Base-by-base conservation (phyloP, 2,888 invertebrate species). In the Hypselothyrea guttata region DNA sequence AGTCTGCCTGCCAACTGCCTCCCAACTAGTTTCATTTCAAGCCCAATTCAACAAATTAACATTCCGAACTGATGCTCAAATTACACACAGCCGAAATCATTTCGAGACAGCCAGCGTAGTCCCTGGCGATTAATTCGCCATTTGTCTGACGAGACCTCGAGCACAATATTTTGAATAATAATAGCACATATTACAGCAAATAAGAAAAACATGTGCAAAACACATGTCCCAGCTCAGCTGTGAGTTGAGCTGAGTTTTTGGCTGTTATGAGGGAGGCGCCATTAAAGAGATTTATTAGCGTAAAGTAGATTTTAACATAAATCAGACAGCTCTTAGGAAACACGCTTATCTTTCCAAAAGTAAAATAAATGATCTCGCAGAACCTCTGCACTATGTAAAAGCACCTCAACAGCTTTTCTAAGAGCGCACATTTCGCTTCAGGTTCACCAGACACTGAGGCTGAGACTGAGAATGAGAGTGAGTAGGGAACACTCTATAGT, bases 231-330 rank as follows among this genome's bases (percentile, higher is more conserved):
- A 15, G 5, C 4, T 33, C 34, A 16, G 42, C n/a, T n/a, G n/a
- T n/a, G n/a, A 22, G 22, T 37, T 27, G 22, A 44, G 31, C 27
- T 31, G 51, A 60, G n/a, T n/a, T n/a, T n/a, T n/a, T n/a, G n/a
- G n/a, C n/a, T n/a, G n/a, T n/a, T n/a, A n/a, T n/a, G n/a, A n/a
- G n/a, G n/a, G n/a, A n/a, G n/a, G n/a, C n/a, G n/a, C n/a, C 74
- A 73, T 74, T 70, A 69, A 76, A 66, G 38, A 69, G 77, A 74
- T 73, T 74, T 74, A 74, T 74, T 47, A 53, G 59, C 40, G 42
- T 35, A 62, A 74, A 74, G 77, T 76, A 66, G 77, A 73, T 76
- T 73, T 77, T 59, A 66, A 48, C 74, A 74, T 74, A 74, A 74
- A 74, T 74, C 74, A 74, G 74, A 57, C 38, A 52, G 64, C 61